phyloP scores from a whole-genome alignment of 2,888 invertebrate genomes.

The Keiferia lycopersicella region DNA sequence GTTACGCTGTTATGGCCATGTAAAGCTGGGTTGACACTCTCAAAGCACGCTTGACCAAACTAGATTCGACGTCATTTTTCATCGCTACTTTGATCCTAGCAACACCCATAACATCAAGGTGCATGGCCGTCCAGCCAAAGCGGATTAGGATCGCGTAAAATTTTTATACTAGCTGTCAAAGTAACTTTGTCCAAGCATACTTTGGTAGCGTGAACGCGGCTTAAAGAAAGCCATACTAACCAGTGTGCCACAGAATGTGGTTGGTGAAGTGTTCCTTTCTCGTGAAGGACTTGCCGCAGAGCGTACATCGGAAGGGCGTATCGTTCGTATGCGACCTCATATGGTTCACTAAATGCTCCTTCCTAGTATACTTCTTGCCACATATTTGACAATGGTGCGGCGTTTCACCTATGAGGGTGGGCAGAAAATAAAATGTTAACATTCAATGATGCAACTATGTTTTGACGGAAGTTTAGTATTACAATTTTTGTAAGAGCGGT shows the following conservation, averaged over 20 bases:
- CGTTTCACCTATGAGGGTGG: slow-evolving; percentile 86
- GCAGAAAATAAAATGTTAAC: slow-evolving; percentile 76
- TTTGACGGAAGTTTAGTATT: slow-evolving; percentile 38
- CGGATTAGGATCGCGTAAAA: too few species aligned
- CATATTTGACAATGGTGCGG: slow-evolving; percentile 93
- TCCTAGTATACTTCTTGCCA: slow-evolving; percentile 93
- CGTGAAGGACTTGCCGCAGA: slow-evolving; percentile 93
- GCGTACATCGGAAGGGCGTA: slow-evolving; percentile 92
- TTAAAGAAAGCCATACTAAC: slow-evolving; percentile 74
- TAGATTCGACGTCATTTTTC: too few species aligned
- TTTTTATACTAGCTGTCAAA: too few species aligned
- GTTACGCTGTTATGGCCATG: slow-evolving; percentile 21
- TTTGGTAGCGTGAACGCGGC: too few species aligned
- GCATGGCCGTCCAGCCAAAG: too few species aligned
- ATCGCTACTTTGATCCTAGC: too few species aligned
- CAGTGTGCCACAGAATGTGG: slow-evolving; percentile 94
- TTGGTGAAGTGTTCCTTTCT: slow-evolving; percentile 95
- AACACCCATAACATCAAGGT: too few species aligned
- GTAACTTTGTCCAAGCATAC: too few species aligned
- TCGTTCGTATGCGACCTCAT: slow-evolving; percentile 94
- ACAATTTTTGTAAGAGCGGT: not conserved
- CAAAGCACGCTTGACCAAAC: too few species aligned
- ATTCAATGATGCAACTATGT: slow-evolving; percentile 80
- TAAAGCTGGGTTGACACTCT: too few species aligned
- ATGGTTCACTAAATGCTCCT: slow-evolving; percentile 94